Percentiles rank a stretch among this genome's conserved stretches.
Conservation (phyloP, 2,113 vertebrate genomes). For the Forbesichthys papilliferus region DNA sequence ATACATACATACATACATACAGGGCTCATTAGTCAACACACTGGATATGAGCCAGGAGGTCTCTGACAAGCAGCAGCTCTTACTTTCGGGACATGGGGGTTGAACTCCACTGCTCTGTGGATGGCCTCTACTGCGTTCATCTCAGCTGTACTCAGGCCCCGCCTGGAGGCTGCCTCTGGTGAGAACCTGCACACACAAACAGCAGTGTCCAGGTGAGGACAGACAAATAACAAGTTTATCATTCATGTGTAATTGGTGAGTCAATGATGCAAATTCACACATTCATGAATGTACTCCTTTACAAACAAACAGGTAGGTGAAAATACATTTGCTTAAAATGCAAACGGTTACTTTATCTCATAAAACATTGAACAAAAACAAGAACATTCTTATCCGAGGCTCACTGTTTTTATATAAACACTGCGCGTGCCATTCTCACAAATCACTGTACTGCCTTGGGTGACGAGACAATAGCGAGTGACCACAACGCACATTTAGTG, state of each 20-base stretch:
- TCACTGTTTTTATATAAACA: not conserved
- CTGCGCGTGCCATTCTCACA: not conserved
- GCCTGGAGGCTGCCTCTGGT: constrained; percentile 93
- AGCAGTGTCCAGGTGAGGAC: constrained; percentile 3
- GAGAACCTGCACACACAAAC: constrained; percentile 83
- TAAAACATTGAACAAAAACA: not conserved
- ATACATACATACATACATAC: not conserved
- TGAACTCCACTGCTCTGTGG: constrained; percentile 99
- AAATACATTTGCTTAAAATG: no score
- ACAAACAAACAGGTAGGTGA: no score
- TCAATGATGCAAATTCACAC: no score
- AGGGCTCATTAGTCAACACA: not conserved
- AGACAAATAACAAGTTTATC: no score
- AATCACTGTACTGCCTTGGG: not conserved
- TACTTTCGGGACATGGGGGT: constrained; percentile 98
- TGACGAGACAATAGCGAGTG: no score
- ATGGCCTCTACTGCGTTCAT: constrained; percentile 99
- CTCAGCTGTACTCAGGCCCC: constrained; percentile 96
- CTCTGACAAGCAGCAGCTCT: constrained; percentile 49
- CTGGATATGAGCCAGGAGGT: not conserved
- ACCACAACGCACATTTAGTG: no score
- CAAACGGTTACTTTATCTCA: not conserved
- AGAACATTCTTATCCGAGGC: no score
- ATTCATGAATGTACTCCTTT: no score
- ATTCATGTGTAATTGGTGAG: no score